Conservation (phyloP, 1,140 invertebrate species). For the Maniola jurtina region DNA sequence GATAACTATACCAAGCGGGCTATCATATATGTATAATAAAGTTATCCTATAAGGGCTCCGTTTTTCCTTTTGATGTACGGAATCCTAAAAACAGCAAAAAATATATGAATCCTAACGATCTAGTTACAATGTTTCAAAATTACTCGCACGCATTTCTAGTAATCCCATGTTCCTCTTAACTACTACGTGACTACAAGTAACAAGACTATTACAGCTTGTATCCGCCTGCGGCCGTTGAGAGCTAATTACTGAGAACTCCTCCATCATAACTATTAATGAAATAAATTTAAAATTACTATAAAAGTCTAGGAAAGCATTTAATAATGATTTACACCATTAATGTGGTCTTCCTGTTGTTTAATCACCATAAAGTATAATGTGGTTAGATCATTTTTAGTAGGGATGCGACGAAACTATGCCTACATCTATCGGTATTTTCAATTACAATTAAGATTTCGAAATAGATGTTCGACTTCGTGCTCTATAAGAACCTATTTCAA, state of each 20-base stretch:
- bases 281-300: slow-evolving; percentile 23
- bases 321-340: slow-evolving; percentile 20
- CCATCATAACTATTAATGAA: slow-evolving; percentile 11
- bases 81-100: too few species aligned
- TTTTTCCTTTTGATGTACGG: too few species aligned
- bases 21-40: too few species aligned
- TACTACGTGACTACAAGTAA: background rate
- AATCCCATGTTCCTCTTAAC: background rate
- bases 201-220: background rate
- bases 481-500: too few species aligned
- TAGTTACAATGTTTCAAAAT: background rate
- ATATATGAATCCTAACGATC: too few species aligned
- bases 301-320: slow-evolving; percentile 23
- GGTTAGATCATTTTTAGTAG: background rate
- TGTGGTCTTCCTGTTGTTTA: slow-evolving; percentile 7
- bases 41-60: too few species aligned
- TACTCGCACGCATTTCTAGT: background rate
- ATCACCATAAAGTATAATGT: slow-evolving; percentile 7
- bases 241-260: background rate
- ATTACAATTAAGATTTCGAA: too few species aligned
- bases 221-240: background rate
- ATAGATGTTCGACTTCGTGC: too few species aligned
- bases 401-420: background rate
- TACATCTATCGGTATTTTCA: background rate
- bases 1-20: too few species aligned